Evolutionary conservation across 2,888 invertebrate species (phyloP).

Genomic region (Graphium colonna): DNA sequence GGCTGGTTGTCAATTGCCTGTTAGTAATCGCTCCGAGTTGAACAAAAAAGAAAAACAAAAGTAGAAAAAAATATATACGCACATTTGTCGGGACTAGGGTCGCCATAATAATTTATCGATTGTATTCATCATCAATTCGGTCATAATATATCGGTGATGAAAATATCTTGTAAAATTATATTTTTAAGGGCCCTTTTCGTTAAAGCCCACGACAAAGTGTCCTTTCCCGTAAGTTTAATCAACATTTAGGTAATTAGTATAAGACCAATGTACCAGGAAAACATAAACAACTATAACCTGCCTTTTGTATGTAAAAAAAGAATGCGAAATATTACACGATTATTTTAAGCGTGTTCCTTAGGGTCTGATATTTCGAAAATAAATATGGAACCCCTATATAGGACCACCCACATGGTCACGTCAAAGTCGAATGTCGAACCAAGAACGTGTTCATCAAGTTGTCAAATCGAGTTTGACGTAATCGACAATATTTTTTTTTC

Average conservation of each 20-base stretch:
- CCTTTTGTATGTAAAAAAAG: too few species aligned
- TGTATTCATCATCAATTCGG: too few species aligned
- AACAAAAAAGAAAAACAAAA: constrained; percentile 50
- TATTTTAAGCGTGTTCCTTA: not conserved
- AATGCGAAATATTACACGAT: too few species aligned
- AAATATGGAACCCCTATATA: constrained; percentile 4
- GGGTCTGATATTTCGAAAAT: too few species aligned
- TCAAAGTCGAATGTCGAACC: constrained; percentile 66
- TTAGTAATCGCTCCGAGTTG: constrained; percentile 67
- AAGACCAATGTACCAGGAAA: too few species aligned
- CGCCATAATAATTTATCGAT: constrained; percentile 6
- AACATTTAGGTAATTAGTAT: too few species aligned
- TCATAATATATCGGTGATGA: too few species aligned
- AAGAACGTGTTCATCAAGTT: constrained; percentile 75
- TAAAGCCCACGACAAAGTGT: too few species aligned
- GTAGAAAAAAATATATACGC: constrained; percentile 47
- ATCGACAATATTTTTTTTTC: constrained; percentile 69
- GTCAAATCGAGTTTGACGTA: constrained; percentile 77
- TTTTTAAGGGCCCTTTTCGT: too few species aligned
- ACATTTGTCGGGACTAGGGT: constrained; percentile 35
- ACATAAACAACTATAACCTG: too few species aligned
- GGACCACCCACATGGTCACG: constrained; percentile 73
- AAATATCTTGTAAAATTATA: too few species aligned
- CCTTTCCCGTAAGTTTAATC: too few species aligned
- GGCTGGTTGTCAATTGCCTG: constrained; percentile 70